phyloP scores from a whole-genome alignment of 2,888 invertebrate genomes.

The Drosophila bunnanda region DNA sequence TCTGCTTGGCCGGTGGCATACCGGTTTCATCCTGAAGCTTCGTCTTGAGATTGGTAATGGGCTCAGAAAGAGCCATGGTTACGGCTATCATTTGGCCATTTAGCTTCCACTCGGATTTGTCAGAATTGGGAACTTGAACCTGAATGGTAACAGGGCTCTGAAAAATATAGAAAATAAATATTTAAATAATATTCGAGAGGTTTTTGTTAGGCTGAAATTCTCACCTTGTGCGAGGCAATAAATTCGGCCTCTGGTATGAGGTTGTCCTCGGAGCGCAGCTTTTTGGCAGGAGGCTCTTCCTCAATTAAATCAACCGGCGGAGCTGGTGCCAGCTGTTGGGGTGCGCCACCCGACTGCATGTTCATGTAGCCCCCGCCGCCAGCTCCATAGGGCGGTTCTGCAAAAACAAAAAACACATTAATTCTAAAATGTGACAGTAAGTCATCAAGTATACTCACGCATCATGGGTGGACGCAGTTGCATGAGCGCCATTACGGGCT shows the following conservation, averaged over 20 bases:
- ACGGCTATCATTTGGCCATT: slow-evolving; percentile 94
- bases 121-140: slow-evolving; percentile 93
- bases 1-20: slow-evolving; percentile 98
- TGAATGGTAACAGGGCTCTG: slow-evolving; percentile 92
- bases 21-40: slow-evolving; percentile 93
- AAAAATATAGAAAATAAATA: slow-evolving; percentile 16
- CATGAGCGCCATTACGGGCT: slow-evolving; percentile 84
- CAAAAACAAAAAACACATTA: neutral
- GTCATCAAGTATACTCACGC: slow-evolving; percentile 72
- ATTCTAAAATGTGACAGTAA: neutral
- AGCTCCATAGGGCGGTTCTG: slow-evolving; percentile 84
- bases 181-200: neutral
- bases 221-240: slow-evolving; percentile 88
- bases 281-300: slow-evolving; percentile 95
- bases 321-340: slow-evolving; percentile 82
- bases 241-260: slow-evolving; percentile 95
- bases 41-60: slow-evolving; percentile 94
- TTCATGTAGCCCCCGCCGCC: slow-evolving; percentile 85
- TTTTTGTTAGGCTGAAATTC: neutral
- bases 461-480: slow-evolving; percentile 85
- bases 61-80: slow-evolving; percentile 90
- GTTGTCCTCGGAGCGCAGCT: slow-evolving; percentile 95
- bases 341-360: slow-evolving; percentile 79
- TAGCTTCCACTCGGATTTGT: slow-evolving; percentile 97
- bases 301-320: slow-evolving; percentile 87